phyloP scores from a whole-genome alignment of 2,113 vertebrate genomes.

The Irena cyanogastra region DNA sequence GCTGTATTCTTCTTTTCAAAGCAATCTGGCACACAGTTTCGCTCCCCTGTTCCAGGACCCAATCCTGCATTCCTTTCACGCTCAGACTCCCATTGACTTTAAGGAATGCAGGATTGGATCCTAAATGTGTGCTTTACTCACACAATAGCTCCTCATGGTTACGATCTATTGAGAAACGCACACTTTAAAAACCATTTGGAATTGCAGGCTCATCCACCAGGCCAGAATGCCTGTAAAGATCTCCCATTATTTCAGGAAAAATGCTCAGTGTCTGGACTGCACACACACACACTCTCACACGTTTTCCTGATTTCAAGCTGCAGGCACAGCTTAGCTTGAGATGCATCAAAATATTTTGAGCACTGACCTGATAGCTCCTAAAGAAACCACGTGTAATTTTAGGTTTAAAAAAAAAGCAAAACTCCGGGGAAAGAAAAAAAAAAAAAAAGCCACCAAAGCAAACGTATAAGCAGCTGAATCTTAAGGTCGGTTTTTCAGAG shows the following conservation, averaged over 20 bases:
- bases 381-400: conserved; percentile 33
- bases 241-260: conserved; percentile 27
- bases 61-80: conserved; percentile 61
- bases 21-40: conserved; percentile 51
- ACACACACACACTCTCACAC: neutral
- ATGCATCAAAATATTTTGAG: conserved; percentile 61
- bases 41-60: conserved; percentile 44
- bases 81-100: conserved; percentile 61
- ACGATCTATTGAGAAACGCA: conserved; percentile 48
- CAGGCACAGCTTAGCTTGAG: conserved; percentile 28
- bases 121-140: conserved; percentile 53
- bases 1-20: conserved; percentile 62
- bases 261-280: neutral
- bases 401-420: neutral
- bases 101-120: conserved; percentile 61
- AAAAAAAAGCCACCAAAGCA: neutral
- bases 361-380: neutral
- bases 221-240: conserved; percentile 45
- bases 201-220: conserved; percentile 42
- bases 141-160: conserved; percentile 56
- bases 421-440: neutral
- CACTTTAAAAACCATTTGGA: conserved; percentile 62
- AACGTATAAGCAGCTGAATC: neutral
- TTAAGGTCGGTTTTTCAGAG: neutral
- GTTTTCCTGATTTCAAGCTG: conserved; percentile 8